Conservation (phyloP, 2,113 vertebrate genomes). For the Petrocephalus microphthalmus region DNA sequence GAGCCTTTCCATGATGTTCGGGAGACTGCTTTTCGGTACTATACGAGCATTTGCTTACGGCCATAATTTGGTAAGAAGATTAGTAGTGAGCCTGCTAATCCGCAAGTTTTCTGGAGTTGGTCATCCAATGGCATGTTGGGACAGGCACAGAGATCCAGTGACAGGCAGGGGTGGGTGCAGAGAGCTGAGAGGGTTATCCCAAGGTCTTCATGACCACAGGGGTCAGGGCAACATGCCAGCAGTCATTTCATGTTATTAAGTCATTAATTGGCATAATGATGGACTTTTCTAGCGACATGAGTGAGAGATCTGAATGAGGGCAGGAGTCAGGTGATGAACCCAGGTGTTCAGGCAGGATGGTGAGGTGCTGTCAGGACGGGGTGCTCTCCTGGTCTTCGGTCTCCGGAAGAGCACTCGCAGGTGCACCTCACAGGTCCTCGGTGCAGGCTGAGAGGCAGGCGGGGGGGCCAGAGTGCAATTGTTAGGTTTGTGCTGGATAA, state of each 20-base stretch:
- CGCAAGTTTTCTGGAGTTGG: background rate
- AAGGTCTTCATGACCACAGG: background rate
- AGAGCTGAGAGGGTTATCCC: background rate
- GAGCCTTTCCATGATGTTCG: too few relatives aligned
- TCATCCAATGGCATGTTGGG: background rate
- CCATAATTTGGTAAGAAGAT: too few relatives aligned
- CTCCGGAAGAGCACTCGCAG: background rate
- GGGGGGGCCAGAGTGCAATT: too few relatives aligned
- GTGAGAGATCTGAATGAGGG: background rate
- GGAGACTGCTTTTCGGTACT: too few relatives aligned
- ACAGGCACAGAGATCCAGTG: background rate
- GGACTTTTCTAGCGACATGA: background rate
- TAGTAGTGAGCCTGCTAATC: too few relatives aligned
- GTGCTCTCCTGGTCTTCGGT: background rate
- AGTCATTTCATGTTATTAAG: too few relatives aligned
- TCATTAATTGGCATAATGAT: background rate
- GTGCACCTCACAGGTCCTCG: background rate
- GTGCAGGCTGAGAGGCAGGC: background rate
- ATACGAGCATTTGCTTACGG: too few relatives aligned
- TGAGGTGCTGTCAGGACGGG: background rate
- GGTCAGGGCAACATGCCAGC: background rate
- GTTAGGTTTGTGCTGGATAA: too few relatives aligned
- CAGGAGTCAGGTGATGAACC: background rate
- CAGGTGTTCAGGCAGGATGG: background rate
- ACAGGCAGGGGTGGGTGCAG: too few relatives aligned